Base-by-base conservation (phyloP, 2,113 vertebrate species). In the Panthera leo region DNA sequence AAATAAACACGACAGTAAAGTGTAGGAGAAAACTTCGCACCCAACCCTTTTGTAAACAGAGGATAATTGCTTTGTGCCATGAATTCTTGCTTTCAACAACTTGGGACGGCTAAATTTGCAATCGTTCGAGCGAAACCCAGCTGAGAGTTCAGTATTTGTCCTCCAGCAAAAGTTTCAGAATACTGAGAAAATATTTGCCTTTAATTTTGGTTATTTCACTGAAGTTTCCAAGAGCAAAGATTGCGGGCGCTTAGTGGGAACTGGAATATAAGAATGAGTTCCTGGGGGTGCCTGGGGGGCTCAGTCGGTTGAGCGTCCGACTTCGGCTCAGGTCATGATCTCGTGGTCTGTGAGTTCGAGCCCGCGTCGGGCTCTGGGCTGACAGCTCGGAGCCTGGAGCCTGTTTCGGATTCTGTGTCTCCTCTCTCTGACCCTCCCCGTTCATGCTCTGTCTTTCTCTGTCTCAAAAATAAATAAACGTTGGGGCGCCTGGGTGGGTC, bases 151-250 rank as follows among this genome's bases (percentile, higher is more conserved):
- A 2, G 10, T 3, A 0, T 58, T 36, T 68, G 7, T 48, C 51
- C 36, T 80, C 45, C 86, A 68, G 21, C 27, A 18, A 55, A 85
- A 84, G 31, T 87, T 58, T 53, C 39, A 25, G 53, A 31, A 51
- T 39, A 13, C 13, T 82, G 78, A 53, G 94, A 68, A 85, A 89
- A 75, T 84, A 76, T 89, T 97, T 94, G 39, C 80, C 65, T 96
- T 97, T 94, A 79, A 96, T 92, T 91, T 84, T 78, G 42, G 18
- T 75, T 31, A 27, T 73, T 84, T 86, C 65, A 48, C 23, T 27
- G 42, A 65, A 39, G 45, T 71, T 76, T 93, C 83, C 36, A 8
- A 85, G 67, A 73, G 90, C 89, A 42, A 53, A 80, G 73, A n/a
- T 0, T 2, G 51, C 42, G 27, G 12, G n/a, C 73, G 58, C 23